Base-by-base conservation (phyloP, 53 echinoderm and acorn worm species). In the Paracentrotus lividus region DNA sequence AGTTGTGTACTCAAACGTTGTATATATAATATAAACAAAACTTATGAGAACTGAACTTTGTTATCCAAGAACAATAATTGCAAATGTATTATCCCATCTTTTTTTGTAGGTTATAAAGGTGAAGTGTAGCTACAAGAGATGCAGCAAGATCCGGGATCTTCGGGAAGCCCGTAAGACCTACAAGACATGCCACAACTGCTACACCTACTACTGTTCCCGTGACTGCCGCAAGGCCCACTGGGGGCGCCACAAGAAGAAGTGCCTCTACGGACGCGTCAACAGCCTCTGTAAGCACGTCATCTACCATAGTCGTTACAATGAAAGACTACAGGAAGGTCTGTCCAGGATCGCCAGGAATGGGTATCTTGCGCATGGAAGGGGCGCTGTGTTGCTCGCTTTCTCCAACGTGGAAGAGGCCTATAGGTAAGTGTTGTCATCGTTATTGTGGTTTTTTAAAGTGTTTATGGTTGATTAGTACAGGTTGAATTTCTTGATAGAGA, bases 171-270 rank as follows among this genome's bases (percentile, higher is more conserved):
- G 95, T 14, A 97, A 96, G 47, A 68, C 93, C 20, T 99, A 95
- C 94, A 99, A 99, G 94, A 97, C 97, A 8, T 99, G 99, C 44
- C 99, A 99, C 72, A 95, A 97, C 90, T 99, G 97, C 76, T 99
- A 99, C 93, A 97, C 97, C 42, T 99, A 99, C 91, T 99, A 99
- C 88, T 99, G 99, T 85, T 97, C 99, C 38, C 95, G 99, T 43
- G 96, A 94, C 31, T 99, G 97, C 93, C 96, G 97, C 5, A 90
- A 68, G 42, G 27, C 89, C 2, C 96, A 99, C 87, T 99, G 99
- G 99, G 91, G 90, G 43, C 90, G 95, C 40, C 99, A 99, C 88
- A 99, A 99, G 89, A 96, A 96, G 91, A 97, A 96, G 67, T 99
- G 99, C 77, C 91, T 97, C 23, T 95, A 95, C 85, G 94, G 97